These are phyloP conservation scores for Gasterosteus aculeatus DNA, from an alignment of 2,113 vertebrate species.

Conservation along the genomic window DNA sequence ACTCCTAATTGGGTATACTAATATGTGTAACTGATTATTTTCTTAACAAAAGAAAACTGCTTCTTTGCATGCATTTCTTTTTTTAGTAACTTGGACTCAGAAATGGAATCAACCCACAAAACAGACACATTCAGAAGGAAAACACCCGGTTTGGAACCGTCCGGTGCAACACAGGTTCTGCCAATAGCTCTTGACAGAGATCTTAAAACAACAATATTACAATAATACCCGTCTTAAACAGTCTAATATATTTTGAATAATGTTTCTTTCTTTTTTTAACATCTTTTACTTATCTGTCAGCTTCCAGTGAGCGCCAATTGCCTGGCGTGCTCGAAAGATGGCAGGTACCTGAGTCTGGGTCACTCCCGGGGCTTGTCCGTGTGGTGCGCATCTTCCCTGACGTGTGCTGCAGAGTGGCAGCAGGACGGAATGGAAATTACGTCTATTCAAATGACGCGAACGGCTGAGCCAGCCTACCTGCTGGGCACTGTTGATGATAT, in stretches of 20 bases:
- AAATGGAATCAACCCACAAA: conserved; percentile 45
- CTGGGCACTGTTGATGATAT: conserved; percentile 86
- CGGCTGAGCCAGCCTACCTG: conserved; percentile 71
- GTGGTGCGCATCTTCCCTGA: conserved; percentile 64
- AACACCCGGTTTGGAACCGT: conserved; percentile 52
- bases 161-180: conserved; percentile 76
- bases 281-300: conserved; percentile 61
- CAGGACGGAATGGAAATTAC: conserved; percentile 78
- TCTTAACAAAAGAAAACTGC: not conserved
- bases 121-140: conserved; percentile 38
- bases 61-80: not conserved
- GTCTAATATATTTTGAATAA: not conserved
- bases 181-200: not conserved
- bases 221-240: not conserved
- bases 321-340: conserved; percentile 77
- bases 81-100: conserved; percentile 63
- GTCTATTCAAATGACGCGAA: conserved; percentile 71
- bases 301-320: conserved; percentile 81
- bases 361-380: conserved; percentile 80
- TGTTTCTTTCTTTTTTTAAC: not conserved
- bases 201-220: not conserved
- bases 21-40: not conserved
- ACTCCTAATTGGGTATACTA: not conserved
- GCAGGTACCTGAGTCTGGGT: conserved; percentile 82
- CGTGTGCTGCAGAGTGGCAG: conserved; percentile 75